phyloP scores from a whole-genome alignment of 2,888 invertebrate species.

The Brachyptera risi region DNA sequence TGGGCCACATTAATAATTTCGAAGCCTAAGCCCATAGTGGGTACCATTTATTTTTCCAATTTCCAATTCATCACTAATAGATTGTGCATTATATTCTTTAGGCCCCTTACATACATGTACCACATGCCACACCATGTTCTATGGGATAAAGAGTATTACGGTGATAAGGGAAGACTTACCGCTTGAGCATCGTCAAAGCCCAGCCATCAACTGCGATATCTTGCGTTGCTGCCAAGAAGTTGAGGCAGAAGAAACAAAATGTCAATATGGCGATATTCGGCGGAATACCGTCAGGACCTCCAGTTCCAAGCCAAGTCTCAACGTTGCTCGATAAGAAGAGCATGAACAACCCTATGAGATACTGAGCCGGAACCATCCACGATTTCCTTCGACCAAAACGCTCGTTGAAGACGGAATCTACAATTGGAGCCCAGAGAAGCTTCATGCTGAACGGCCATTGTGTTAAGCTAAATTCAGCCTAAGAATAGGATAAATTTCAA shows the following conservation, averaged over 20 bases:
- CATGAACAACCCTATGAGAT: slow-evolving; percentile 87
- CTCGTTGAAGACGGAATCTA: slow-evolving; percentile 83
- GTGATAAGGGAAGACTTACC: no score
- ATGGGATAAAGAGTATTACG: no score
- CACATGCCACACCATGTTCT: no score
- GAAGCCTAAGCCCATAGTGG: no score
- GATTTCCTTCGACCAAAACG: slow-evolving; percentile 91
- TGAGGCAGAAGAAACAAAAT: slow-evolving; percentile 80
- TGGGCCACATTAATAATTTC: no score
- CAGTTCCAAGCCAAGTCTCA: slow-evolving; percentile 70
- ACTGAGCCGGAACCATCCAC: slow-evolving; percentile 92
- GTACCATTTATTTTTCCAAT: no score
- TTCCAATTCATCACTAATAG: no score
- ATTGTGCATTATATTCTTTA: no score
- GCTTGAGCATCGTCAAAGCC: slow-evolving; percentile 97
- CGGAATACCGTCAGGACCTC: no score
- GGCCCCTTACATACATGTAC: no score
- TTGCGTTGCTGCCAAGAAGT: slow-evolving; percentile 97
- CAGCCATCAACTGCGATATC: slow-evolving; percentile 99
- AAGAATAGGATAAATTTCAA: slow-evolving; percentile 42
- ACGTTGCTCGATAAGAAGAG: slow-evolving; percentile 73
- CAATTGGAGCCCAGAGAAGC: slow-evolving; percentile 96
- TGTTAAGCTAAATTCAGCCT: slow-evolving; percentile 90
- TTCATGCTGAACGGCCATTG: slow-evolving; percentile 92
- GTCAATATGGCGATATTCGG: slow-evolving; percentile 80